phyloP scores from a whole-genome alignment of 2,888 invertebrate species.

The Auanema freiburgensis region DNA sequence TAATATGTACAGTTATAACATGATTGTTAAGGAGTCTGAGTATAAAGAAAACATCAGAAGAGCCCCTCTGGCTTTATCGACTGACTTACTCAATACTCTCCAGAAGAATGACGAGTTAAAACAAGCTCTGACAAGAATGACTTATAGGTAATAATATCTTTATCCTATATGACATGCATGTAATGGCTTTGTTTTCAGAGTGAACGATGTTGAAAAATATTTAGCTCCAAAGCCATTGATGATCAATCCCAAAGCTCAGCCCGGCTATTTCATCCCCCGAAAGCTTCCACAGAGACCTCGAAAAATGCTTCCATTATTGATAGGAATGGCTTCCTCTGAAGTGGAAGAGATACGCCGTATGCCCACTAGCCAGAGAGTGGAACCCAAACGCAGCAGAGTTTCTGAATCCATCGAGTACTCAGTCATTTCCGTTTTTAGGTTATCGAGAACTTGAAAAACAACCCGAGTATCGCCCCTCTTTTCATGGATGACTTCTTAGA shows the following conservation, averaged over 20 bases:
- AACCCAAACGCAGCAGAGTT: background rate
- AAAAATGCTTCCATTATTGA: slow-evolving; percentile 57
- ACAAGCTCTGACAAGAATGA: slow-evolving; percentile 27
- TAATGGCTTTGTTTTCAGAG: slow-evolving; percentile 7
- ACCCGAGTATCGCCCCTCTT: slow-evolving; percentile 51
- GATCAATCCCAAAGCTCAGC: slow-evolving; percentile 47
- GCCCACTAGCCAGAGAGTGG: slow-evolving; percentile 3
- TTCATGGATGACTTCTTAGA: slow-evolving; percentile 48
- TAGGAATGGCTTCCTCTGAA: slow-evolving; percentile 38
- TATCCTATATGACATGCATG: background rate
- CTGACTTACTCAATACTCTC: slow-evolving; percentile 33
- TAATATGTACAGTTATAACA: too few species aligned
- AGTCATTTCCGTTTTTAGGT: slow-evolving; percentile 22
- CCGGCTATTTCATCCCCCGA: slow-evolving; percentile 47
- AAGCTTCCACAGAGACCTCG: slow-evolving; percentile 48
- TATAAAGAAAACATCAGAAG: slow-evolving; percentile 30
- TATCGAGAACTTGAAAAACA: slow-evolving; percentile 45
- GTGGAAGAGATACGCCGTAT: slow-evolving; percentile 27
- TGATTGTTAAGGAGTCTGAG: background rate
- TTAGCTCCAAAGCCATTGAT: slow-evolving; percentile 39
- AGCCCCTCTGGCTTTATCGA: slow-evolving; percentile 27
- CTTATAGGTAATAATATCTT: slow-evolving; percentile 19
- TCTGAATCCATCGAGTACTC: background rate
- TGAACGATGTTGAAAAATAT: slow-evolving; percentile 44
- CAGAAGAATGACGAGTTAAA: slow-evolving; percentile 30